Evolutionary conservation across 2,113 vertebrate species (phyloP).

Genomic region (Lontra canadensis): DNA sequence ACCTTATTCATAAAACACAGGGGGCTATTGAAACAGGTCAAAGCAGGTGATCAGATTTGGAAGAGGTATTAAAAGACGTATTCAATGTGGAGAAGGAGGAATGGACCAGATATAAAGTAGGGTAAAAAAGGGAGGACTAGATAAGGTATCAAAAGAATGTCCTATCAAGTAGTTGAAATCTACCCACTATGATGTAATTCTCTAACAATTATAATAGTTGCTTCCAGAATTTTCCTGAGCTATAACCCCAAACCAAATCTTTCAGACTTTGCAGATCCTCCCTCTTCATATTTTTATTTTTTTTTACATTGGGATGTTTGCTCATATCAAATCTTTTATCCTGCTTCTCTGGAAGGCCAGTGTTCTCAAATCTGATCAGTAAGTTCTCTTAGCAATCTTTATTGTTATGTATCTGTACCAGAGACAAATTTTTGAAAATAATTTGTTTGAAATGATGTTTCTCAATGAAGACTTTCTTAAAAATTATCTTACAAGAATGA

Average conservation of each 20-base stretch:
- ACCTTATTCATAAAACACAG: background rate
- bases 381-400: background rate
- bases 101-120: background rate
- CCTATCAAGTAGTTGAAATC: background rate
- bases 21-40: background rate
- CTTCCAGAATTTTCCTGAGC: slow-evolving; percentile 1
- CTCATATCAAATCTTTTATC: background rate
- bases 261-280: background rate
- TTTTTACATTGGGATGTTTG: background rate
- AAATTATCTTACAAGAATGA: background rate
- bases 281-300: background rate
- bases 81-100: background rate
- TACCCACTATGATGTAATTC: background rate
- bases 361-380: background rate
- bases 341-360: background rate
- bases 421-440: background rate
- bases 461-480: background rate
- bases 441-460: background rate
- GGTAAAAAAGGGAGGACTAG: background rate
- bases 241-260: background rate
- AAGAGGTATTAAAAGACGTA: background rate
- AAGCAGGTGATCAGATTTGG: background rate
- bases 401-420: background rate
- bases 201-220: background rate
- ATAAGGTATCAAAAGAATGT: background rate